Conservation (phyloP, 1,140 invertebrate genomes). For the Ceratina japonica region DNA sequence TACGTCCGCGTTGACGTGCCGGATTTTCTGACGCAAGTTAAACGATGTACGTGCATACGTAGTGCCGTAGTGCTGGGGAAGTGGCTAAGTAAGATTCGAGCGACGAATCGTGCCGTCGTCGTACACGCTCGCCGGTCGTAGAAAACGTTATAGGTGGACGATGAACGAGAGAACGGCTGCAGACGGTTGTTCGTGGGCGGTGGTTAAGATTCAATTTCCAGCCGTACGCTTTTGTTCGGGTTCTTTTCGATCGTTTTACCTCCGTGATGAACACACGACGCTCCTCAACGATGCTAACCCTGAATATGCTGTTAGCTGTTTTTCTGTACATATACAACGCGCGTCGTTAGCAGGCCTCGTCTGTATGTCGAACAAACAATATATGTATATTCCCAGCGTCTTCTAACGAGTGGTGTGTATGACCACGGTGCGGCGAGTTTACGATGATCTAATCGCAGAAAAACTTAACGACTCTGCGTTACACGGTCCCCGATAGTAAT, state of each 20-base stretch:
- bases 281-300: slow-evolving; percentile 6
- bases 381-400: background rate
- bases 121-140: slow-evolving; percentile 29
- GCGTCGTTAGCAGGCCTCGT: background rate
- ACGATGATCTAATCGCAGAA: slow-evolving; percentile 26
- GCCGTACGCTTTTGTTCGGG: slow-evolving; percentile 11
- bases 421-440: background rate
- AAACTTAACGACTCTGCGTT: background rate
- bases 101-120: background rate
- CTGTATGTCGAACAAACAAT: background rate
- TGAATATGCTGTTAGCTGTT: slow-evolving; percentile 2
- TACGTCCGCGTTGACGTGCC: background rate
- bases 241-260: background rate
- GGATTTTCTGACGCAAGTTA: background rate
- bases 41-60: too few species aligned
- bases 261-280: background rate
- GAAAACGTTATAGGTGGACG: slow-evolving; percentile 38
- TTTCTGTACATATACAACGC: background rate
- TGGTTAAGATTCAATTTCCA: slow-evolving; percentile 54
- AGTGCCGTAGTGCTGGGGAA: too few species aligned
- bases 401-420: background rate
- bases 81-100: too few species aligned
- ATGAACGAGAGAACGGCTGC: slow-evolving; percentile 32
- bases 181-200: slow-evolving; percentile 47
- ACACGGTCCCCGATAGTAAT: background rate